Conservation (phyloP, 2,888 invertebrate species). For the Helobdella robusta region DNA sequence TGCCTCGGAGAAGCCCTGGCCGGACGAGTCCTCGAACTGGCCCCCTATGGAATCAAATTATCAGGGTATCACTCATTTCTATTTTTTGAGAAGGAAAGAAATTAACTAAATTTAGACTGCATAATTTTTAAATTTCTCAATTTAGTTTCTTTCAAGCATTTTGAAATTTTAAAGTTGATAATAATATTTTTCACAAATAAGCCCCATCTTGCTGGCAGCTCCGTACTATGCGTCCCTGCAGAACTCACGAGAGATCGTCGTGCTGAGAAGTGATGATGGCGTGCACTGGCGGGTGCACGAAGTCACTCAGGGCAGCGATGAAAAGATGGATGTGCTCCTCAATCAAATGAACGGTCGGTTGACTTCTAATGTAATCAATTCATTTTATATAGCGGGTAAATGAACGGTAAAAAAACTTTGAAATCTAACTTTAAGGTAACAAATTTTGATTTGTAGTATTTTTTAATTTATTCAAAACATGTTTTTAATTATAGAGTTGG, state of each 20-base stretch:
- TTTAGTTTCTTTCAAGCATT: neutral
- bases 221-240: constrained; percentile 97
- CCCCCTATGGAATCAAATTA: constrained; percentile 92
- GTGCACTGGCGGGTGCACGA: constrained; percentile 98
- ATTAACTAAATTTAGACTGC: neutral
- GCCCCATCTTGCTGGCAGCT: constrained; percentile 70
- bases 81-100: neutral
- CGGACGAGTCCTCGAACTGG: constrained; percentile 86
- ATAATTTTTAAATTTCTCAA: neutral
- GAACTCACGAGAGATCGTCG: constrained; percentile 89
- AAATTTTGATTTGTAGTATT: neutral
- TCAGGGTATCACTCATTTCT: constrained; percentile 63
- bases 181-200: constrained; percentile 21
- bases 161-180: neutral
- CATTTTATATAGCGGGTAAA: neutral
- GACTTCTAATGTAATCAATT: neutral
- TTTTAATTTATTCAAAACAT: neutral
- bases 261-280: constrained; percentile 92
- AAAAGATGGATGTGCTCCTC: constrained; percentile 15
- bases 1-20: constrained; percentile 98
- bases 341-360: constrained; percentile 15
- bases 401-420: neutral
- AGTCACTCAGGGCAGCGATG: constrained; percentile 45
- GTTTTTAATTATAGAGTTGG: constrained; percentile 8
- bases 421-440: neutral